phyloP scores from a whole-genome alignment of 1,140 invertebrate species.

The Gryon sp. region DNA sequence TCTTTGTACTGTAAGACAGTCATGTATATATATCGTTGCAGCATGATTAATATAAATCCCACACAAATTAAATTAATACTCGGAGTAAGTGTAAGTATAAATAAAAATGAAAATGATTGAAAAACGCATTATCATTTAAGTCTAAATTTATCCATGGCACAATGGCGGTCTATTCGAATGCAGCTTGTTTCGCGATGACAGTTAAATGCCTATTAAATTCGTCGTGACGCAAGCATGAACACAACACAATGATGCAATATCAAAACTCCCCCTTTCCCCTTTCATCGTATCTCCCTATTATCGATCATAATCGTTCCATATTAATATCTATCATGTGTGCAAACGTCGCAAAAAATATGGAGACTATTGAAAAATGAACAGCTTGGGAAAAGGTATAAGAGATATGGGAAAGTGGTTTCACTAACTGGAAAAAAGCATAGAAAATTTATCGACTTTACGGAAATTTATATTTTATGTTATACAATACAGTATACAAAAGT shows the following conservation, averaged over 20 bases:
- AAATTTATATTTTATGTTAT: slow-evolving; percentile 6
- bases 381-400: slow-evolving; percentile 2
- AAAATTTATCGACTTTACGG: slow-evolving; percentile 36
- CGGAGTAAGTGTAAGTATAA: no score
- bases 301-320: slow-evolving; percentile 44
- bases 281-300: slow-evolving; percentile 10
- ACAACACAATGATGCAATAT: slow-evolving; percentile 39
- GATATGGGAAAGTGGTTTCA: slow-evolving; percentile 20
- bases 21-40: no score
- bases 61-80: slow-evolving; percentile 29
- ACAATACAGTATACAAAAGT: no score
- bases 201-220: slow-evolving; percentile 38
- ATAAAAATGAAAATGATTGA: slow-evolving; percentile 4
- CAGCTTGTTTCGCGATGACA: slow-evolving; percentile 13
- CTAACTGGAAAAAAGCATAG: slow-evolving; percentile 11
- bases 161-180: not conserved
- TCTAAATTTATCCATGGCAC: slow-evolving; percentile 2
- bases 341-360: slow-evolving; percentile 18
- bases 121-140: slow-evolving; percentile 15
- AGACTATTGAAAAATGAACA: slow-evolving; percentile 37
- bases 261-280: slow-evolving; percentile 13
- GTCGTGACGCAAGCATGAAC: slow-evolving; percentile 17
- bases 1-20: slow-evolving; percentile 23
- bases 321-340: slow-evolving; percentile 21
- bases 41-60: slow-evolving; percentile 21